These are phyloP conservation scores for Patagioenas fasciata DNA, from an alignment of 2,113 vertebrate species.

Conservation along the genomic window DNA sequence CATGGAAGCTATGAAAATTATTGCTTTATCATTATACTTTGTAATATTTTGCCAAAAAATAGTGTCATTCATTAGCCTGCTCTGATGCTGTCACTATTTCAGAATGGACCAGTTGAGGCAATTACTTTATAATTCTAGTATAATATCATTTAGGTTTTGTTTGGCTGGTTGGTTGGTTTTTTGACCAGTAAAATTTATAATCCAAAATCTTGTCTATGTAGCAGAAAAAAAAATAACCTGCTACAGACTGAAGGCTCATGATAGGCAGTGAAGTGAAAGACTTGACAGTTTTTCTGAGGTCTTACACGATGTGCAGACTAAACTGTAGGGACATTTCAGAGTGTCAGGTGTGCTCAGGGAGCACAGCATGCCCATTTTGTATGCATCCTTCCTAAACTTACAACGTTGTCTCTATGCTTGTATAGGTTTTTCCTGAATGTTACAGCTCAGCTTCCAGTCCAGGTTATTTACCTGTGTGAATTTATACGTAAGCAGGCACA, in stretches of 20 bases:
- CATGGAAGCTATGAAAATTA: neutral
- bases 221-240: neutral
- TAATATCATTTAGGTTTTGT: rapidly evolving
- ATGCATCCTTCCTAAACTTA: neutral
- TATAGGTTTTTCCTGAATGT: neutral
- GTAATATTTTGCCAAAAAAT: neutral
- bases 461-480: neutral
- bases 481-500: neutral
- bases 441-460: neutral
- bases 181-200: neutral
- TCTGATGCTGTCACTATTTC: neutral
- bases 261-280: neutral
- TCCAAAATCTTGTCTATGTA: neutral
- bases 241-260: neutral
- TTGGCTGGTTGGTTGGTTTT: neutral
- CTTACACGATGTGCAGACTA: neutral
- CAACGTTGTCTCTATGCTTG: neutral
- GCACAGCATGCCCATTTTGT: neutral
- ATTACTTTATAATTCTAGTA: neutral
- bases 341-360: neutral
- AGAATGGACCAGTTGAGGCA: neutral
- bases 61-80: neutral
- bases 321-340: neutral
- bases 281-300: neutral
- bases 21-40: neutral